A percentile compares a stretch with the other conserved stretches of the same genome.
Conservation (phyloP, 2,113 vertebrate species). For the Zootoca vivipara region DNA sequence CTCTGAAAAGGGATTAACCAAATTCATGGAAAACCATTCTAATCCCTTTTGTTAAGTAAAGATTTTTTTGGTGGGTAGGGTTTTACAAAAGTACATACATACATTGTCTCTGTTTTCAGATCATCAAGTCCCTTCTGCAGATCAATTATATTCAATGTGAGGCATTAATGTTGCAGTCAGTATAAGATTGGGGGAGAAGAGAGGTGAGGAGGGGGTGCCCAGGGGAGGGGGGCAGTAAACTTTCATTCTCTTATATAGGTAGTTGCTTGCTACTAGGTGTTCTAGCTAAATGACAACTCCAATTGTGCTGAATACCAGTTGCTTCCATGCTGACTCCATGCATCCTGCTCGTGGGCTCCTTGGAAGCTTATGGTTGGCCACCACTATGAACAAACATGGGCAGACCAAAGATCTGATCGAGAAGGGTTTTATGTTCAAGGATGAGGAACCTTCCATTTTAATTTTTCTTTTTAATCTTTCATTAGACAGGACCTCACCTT, state of each 20-base stretch:
- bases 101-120: too few relatives aligned
- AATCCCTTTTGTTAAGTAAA: too few relatives aligned
- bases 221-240: too few relatives aligned
- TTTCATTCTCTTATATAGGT: too few relatives aligned
- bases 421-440: background rate
- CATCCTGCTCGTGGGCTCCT: background rate
- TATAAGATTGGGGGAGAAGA: too few relatives aligned
- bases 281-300: background rate
- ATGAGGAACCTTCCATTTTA: background rate
- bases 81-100: too few relatives aligned
- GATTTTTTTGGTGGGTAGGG: too few relatives aligned
- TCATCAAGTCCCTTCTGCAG: too few relatives aligned
- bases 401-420: background rate
- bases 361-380: background rate
- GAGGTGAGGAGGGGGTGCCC: too few relatives aligned
- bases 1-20: background rate
- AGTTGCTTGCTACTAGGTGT: too few relatives aligned
- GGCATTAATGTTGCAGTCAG: too few relatives aligned
- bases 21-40: background rate
- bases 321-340: background rate
- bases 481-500: background rate
- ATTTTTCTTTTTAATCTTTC: background rate
- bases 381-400: background rate
- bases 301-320: background rate
- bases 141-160: too few relatives aligned